These are phyloP conservation scores for Tridacna gigas DNA, from an alignment of 2,888 invertebrate species.

Conservation along the genomic window DNA sequence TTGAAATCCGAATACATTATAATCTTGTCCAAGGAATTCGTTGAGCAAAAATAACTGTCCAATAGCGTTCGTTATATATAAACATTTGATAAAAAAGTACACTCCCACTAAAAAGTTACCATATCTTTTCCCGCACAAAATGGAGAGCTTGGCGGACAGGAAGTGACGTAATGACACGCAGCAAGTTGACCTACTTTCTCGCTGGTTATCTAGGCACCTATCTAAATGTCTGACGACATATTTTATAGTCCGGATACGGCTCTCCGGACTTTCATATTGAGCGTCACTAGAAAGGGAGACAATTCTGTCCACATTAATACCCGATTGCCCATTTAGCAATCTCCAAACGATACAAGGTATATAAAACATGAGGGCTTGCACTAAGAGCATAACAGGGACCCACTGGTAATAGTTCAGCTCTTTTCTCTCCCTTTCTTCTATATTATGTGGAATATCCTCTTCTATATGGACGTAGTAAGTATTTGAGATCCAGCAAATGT, in stretches of 20 bases:
- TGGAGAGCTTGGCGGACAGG: conserved; percentile 80
- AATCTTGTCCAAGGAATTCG: conserved; percentile 85
- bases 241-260: conserved; percentile 85
- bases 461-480: conserved; percentile 85
- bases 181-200: conserved; percentile 80
- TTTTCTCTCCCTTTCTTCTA: conserved; percentile 71
- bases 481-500: conserved; percentile 86
- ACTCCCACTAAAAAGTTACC: conserved; percentile 85
- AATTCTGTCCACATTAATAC: conserved; percentile 85
- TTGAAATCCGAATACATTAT: conserved; percentile 85
- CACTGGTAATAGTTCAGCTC: conserved; percentile 84
- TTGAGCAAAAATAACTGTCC: conserved; percentile 86
- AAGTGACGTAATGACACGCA: conserved; percentile 81
- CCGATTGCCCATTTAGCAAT: conserved; percentile 85
- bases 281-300: conserved; percentile 83
- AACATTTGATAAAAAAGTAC: conserved; percentile 84
- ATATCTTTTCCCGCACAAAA: conserved; percentile 84
- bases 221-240: conserved; percentile 86
- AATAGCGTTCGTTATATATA: conserved; percentile 85
- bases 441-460: conserved; percentile 67
- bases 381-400: conserved; percentile 85
- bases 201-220: conserved; percentile 84
- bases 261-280: conserved; percentile 85
- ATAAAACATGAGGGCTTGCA: conserved; percentile 86
- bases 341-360: conserved; percentile 86